Evolutionary conservation across 2,888 invertebrate genomes (phyloP).

Genomic region (Hedya salicella): DNA sequence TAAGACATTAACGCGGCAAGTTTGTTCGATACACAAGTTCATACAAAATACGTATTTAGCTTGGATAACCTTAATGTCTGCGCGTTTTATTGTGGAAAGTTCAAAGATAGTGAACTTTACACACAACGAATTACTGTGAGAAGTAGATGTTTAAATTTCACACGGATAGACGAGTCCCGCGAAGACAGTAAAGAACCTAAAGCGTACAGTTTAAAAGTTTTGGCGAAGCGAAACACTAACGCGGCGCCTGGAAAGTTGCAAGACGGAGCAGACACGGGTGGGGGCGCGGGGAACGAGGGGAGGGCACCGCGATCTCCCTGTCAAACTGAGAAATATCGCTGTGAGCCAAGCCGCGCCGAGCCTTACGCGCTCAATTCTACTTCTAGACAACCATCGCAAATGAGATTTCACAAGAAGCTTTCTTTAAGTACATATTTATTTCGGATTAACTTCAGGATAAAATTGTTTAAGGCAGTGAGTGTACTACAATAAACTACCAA

Average conservation of each 20-base stretch:
- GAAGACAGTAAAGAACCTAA: conserved; percentile 80
- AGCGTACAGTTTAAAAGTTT: conserved; percentile 81
- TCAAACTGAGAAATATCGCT: conserved; percentile 80
- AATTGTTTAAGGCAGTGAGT: too few species aligned
- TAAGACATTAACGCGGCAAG: conserved; percentile 69
- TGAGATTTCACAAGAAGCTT: conserved; percentile 1
- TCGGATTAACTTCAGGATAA: neutral
- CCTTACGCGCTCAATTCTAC: conserved; percentile 52
- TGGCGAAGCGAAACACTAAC: conserved; percentile 69
- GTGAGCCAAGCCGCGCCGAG: conserved; percentile 55
- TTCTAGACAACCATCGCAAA: conserved; percentile 16
- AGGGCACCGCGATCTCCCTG: conserved; percentile 64
- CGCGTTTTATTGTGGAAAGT: conserved; percentile 57
- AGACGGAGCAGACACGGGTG: conserved; percentile 66
- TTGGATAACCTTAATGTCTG: conserved; percentile 48
- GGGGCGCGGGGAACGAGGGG: conserved; percentile 52
- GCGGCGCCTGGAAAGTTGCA: conserved; percentile 73
- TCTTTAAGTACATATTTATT: neutral
- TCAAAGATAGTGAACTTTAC: conserved; percentile 61
- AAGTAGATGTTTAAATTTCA: conserved; percentile 71
- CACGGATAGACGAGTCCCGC: conserved; percentile 65
- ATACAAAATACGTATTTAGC: conserved; percentile 33
- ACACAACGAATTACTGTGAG: conserved; percentile 62
- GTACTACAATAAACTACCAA: too few species aligned
- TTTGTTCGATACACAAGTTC: conserved; percentile 61